A percentile compares a stretch with the other conserved stretches of the same genome.
phyloP scores from a whole-genome alignment of 2,888 invertebrate genomes.

The Eilema depressum region DNA sequence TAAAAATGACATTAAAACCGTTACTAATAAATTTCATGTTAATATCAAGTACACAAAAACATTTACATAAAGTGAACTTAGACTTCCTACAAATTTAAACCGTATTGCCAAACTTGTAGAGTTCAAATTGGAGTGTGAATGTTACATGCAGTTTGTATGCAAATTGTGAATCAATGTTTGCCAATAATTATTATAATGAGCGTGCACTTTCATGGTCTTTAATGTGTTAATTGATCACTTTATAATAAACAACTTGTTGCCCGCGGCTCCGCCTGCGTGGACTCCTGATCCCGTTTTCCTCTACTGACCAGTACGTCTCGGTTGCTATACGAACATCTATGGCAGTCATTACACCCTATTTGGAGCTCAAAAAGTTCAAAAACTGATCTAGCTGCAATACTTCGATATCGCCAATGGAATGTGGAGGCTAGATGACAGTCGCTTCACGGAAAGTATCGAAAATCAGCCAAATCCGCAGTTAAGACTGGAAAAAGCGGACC shows the following conservation, averaged over 20 bases:
- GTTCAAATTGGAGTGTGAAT: constrained; percentile 5
- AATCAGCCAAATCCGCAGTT: too few relatives aligned
- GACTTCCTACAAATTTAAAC: neutral
- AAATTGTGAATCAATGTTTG: constrained; percentile 53
- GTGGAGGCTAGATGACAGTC: too few relatives aligned
- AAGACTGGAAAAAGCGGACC: too few relatives aligned
- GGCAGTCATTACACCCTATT: too few relatives aligned
- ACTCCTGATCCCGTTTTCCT: too few relatives aligned
- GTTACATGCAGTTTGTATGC: constrained; percentile 47
- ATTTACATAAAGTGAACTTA: constrained; percentile 37
- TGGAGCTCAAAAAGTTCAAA: too few relatives aligned
- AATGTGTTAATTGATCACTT: constrained; percentile 55
- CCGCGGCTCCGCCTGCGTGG: too few relatives aligned
- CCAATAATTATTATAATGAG: constrained; percentile 54
- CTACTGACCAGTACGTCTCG: too few relatives aligned
- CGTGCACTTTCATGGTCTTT: constrained; percentile 46
- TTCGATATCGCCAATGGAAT: too few relatives aligned
- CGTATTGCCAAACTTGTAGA: constrained; percentile 9
- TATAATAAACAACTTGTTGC: constrained; percentile 17
- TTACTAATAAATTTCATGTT: constrained; percentile 42
- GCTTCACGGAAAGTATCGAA: too few relatives aligned
- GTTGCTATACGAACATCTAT: too few relatives aligned
- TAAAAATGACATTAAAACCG: constrained; percentile 31
- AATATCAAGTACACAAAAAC: constrained; percentile 42
- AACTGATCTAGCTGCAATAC: too few relatives aligned